These are phyloP conservation scores for Chloroclystis v-ata DNA, from an alignment of 2,888 invertebrate species.

Conservation along the genomic window DNA sequence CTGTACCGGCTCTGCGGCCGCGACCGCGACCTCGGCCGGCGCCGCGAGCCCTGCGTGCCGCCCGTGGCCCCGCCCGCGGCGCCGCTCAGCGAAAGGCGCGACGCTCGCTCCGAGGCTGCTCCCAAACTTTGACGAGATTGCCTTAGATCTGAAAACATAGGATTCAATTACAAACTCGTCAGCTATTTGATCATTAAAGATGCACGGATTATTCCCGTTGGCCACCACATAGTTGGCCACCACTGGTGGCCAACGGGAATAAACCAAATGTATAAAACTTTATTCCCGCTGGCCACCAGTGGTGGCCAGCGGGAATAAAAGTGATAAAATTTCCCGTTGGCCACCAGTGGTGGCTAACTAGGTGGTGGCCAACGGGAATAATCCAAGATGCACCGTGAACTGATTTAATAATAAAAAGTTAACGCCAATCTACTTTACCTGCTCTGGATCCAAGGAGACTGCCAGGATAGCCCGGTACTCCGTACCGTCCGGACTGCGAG, in stretches of 20 bases:
- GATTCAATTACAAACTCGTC: background rate
- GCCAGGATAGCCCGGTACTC: slow-evolving; percentile 86
- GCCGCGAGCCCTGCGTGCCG: slow-evolving; percentile 80
- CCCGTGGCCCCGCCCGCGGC: slow-evolving; percentile 81
- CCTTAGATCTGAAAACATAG: slow-evolving; percentile 81
- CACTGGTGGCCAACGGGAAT: no score
- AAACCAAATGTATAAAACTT: no score
- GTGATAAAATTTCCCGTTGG: no score
- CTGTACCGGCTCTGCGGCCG: slow-evolving; percentile 88
- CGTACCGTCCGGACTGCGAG: slow-evolving; percentile 88
- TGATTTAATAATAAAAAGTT: no score
- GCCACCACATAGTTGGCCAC: no score
- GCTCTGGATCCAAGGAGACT: slow-evolving; percentile 76
- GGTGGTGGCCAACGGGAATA: no score
- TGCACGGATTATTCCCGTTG: no score
- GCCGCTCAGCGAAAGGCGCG: slow-evolving; percentile 84
- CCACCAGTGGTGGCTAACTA: no score
- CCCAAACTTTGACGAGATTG: slow-evolving; percentile 92
- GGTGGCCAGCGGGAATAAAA: no score
- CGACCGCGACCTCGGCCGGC: slow-evolving; percentile 88
- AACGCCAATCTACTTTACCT: slow-evolving; percentile 43
- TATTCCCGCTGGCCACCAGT: no score
- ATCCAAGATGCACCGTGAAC: no score
- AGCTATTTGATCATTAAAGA: no score
- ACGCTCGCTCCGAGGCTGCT: slow-evolving; percentile 88